Base-by-base conservation (phyloP, 2,113 vertebrate species). In the Etheostoma cragini region DNA sequence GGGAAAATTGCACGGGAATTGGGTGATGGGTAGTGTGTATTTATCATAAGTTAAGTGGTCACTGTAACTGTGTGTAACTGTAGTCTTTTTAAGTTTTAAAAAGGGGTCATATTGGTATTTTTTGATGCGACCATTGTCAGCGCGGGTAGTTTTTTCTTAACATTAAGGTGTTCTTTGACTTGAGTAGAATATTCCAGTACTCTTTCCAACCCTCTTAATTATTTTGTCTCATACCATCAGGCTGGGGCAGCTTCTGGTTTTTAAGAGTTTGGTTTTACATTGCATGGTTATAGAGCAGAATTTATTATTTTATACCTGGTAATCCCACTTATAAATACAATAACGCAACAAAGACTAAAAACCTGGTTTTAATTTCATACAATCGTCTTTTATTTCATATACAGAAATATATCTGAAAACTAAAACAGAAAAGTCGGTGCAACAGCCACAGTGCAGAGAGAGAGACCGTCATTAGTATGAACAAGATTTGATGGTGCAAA, bases 311-410 rank as follows among this genome's bases (percentile, higher is more conserved):
- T 0, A 49, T 21, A 33, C 17, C 26, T 35, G 17, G 5, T n/a
- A 49, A 35, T 10, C 16, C 30, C 8, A 61, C 57, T 1, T 38
- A 19, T 62, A 38, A 42, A 33, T 33, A 67, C 24, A 22, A n/a
- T 8, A 42, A 83, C 0, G 1, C 8, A 56, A 22, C 15, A 52
- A 47, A 8, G 33, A 72, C 22, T 38, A 1, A 78, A 68, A 71
- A 47, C 24, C n/a, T 8, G 0, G 0, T 64, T 62, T 54, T 42
- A 2, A 58, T 52, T 80, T 83, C 68, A 89, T 88, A 85, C 85
- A 90, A 90, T 87, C 60, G 4, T 64, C 64, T 85, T 91, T 87
- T 88, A 89, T 88, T 91, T 88, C 56, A 79, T 87, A 82, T 21
- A 52, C 77, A 87, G 74, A 89, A 87, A 88, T 78, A 81, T 74